phyloP scores from a whole-genome alignment of 2,113 vertebrate genomes.

The Pipa parva region DNA sequence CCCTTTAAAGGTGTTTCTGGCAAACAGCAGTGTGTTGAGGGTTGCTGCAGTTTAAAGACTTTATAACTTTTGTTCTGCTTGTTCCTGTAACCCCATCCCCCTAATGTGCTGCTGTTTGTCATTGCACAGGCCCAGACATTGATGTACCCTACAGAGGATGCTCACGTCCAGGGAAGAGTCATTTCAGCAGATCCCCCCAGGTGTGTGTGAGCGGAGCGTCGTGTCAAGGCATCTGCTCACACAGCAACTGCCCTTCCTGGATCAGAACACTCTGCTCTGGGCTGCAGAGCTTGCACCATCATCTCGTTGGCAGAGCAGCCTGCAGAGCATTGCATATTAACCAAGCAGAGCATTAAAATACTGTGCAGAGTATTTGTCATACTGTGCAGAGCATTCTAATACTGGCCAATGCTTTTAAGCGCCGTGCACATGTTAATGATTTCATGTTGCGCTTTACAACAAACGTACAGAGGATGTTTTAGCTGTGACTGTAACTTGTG shows the following conservation, averaged over 20 bases:
- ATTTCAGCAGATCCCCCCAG: conserved; percentile 16
- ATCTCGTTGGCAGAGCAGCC: not conserved
- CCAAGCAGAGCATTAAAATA: not conserved
- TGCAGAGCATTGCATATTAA: not conserved
- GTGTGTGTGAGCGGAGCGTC: conserved; percentile 35
- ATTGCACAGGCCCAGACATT: conserved; percentile 39
- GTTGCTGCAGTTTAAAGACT: conserved; percentile 1
- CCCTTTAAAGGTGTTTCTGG: no score
- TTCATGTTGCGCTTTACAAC: no score
- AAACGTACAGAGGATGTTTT: not conserved
- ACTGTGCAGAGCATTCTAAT: not conserved
- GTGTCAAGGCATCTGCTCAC: conserved; percentile 36
- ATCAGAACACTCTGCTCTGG: conserved; percentile 15
- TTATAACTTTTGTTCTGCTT: not conserved
- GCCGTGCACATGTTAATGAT: not conserved
- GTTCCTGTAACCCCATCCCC: conserved; percentile 17
- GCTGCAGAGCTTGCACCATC: conserved; percentile 11
- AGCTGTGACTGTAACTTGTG: not conserved
- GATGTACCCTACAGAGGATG: conserved; percentile 16
- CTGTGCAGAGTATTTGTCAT: conserved; percentile 16
- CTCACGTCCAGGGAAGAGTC: conserved; percentile 22
- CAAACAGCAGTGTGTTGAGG: conserved; percentile 34
- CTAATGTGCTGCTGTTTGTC: conserved; percentile 41
- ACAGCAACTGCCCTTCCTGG: conserved; percentile 10
- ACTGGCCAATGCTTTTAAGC: not conserved